Evolutionary conservation across 2,113 vertebrate species (phyloP).

Genomic region (Otolemur garnettii): DNA sequence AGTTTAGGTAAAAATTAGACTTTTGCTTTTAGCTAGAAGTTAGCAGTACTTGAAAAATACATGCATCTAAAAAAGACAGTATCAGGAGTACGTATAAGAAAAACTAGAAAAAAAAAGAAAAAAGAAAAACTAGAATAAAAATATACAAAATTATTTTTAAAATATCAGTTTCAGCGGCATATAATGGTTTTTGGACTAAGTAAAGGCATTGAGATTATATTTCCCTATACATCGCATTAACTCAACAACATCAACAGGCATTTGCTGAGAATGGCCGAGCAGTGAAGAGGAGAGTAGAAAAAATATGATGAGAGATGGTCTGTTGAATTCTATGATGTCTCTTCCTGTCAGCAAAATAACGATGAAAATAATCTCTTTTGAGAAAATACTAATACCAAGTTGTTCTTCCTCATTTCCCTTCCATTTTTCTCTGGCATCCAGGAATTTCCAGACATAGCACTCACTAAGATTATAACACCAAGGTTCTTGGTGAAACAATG

Average conservation of each 20-base stretch:
- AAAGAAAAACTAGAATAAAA: conserved; percentile 46
- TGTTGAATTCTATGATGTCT: not conserved
- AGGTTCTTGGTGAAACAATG: not conserved
- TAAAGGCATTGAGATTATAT: not conserved
- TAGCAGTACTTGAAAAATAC: not conserved
- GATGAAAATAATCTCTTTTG: not conserved
- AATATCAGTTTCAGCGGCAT: not conserved
- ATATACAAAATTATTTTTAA: not conserved
- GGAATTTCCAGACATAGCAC: not conserved
- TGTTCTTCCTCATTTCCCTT: not conserved
- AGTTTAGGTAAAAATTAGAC: conserved; percentile 5
- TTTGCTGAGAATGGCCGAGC: not conserved
- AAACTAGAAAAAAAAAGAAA: conserved; percentile 49
- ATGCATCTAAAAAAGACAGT: not conserved
- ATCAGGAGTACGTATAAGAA: not conserved
- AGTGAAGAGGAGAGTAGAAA: not conserved
- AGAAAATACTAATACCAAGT: not conserved
- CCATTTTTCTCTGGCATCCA: not conserved
- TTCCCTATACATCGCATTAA: not conserved
- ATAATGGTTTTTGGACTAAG: not conserved
- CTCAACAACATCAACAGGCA: not conserved
- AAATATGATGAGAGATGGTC: not conserved
- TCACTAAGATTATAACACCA: not conserved
- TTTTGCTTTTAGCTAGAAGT: not conserved
- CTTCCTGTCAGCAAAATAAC: not conserved